phyloP scores from a whole-genome alignment of 2,113 vertebrate species.

The Osmerus eperlanus region DNA sequence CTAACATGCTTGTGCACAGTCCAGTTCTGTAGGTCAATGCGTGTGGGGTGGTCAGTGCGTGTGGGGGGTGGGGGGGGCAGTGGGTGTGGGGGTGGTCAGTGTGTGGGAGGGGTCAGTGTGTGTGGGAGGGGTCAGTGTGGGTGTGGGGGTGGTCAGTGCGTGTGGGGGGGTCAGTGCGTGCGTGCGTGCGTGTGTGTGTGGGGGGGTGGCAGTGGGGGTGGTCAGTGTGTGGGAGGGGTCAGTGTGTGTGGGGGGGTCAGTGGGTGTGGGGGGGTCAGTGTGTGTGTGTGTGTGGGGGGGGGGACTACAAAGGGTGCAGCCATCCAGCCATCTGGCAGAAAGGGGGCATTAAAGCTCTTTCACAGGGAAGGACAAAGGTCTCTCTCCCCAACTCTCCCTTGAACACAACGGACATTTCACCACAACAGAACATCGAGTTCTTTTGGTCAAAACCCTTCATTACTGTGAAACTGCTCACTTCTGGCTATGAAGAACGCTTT shows the following conservation, averaged over 20 bases:
- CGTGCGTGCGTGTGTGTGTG: no score
- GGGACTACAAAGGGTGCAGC: slow-evolving; percentile 15
- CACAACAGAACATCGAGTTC: slow-evolving; percentile 23
- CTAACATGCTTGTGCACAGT: slow-evolving; percentile 9
- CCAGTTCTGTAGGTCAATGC: neutral
- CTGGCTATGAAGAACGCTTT: slow-evolving; percentile 8
- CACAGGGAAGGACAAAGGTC: slow-evolving; percentile 23
- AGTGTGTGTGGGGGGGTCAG: no score
- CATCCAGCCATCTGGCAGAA: slow-evolving; percentile 15
- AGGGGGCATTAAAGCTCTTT: slow-evolving; percentile 29
- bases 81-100: no score
- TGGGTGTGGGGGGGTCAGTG: no score
- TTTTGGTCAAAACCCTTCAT: slow-evolving; percentile 23
- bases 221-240: no score
- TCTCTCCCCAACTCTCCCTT: slow-evolving; percentile 15
- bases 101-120: no score
- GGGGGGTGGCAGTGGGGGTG: no score
- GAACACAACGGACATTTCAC: slow-evolving; percentile 22
- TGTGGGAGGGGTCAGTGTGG: no score
- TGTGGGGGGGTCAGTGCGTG: no score
- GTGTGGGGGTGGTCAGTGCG: no score
- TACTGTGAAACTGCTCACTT: slow-evolving; percentile 17
- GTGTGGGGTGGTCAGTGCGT: no score
- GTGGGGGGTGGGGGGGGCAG: no score
- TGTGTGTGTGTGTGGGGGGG: slow-evolving; percentile 1